Base-by-base conservation (phyloP, 2,888 invertebrate genomes). In the Megalurothrips usitatus region DNA sequence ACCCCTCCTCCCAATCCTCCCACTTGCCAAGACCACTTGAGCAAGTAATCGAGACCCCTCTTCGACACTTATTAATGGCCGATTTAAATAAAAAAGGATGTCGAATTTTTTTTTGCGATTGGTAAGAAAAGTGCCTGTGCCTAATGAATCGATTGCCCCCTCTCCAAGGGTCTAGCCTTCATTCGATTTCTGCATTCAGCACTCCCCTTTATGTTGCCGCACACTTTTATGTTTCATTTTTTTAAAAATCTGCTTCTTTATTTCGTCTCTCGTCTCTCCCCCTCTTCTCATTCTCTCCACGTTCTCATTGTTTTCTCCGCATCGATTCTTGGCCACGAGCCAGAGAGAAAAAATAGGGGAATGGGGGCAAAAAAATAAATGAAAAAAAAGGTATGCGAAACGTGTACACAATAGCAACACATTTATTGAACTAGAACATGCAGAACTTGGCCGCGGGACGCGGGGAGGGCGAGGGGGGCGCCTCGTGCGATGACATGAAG, bases 351-450 rank as follows among this genome's bases (percentile, higher is more conserved):
- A 58, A 14, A 19, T 17, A 75, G 23, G 9, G 68, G 12, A 12
- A 75, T 26, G 34, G 34, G 34, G 34, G 34, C 34, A 43, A 6
- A 43, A 43, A 4, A 43, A 43, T 4, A 43, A 43, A 6, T 2
- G 34, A 43, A 43, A 4, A 43, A 43, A 43, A 43, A 43, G 34
- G 34, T 43, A 43, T 43, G 6, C 34, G 3, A 43, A 6, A 43
- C 34, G 34, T 75, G 23, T 26, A 26, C 12, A 75, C 68, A 75
- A 75, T 12, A 75, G 23, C 68, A 75, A 75, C 23, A 75, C 68
- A 26, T 75, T 75, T 75, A 75, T 75, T 75, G 12, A 26, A 23
- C 68, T 26, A 75, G 26, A 75, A 75, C 68, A 75, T 75, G 68
- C 23, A 75, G 6, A 58, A 58, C 2, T 43, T 43, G 23, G 68